Percentiles rank a stretch among this genome's conserved stretches.
These are phyloP conservation scores for Anadara kagoshimensis DNA, from an alignment of 1,140 invertebrate species.

Conservation along the genomic window DNA sequence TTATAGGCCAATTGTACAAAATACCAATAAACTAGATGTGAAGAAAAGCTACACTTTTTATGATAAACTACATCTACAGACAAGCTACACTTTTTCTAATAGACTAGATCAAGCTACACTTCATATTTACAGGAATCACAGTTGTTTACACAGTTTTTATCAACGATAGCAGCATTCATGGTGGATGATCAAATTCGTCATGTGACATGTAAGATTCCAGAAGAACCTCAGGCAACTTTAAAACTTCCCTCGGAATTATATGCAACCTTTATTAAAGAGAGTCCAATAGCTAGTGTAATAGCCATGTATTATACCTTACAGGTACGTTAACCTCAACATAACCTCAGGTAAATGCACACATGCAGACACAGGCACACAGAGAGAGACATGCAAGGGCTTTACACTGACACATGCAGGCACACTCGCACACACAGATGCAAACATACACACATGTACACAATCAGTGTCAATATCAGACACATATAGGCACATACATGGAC, in stretches of 20 bases:
- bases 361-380: too few relatives aligned
- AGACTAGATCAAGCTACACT: too few relatives aligned
- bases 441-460: too few relatives aligned
- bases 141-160: constrained; percentile 95
- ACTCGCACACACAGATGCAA: too few relatives aligned
- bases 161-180: constrained; percentile 95
- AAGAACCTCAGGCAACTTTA: constrained; percentile 93
- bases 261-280: constrained; percentile 59
- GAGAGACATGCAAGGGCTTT: too few relatives aligned
- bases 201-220: constrained; percentile 90
- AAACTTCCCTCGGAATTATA: constrained; percentile 79
- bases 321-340: constrained; percentile 35
- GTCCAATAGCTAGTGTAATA: constrained; percentile 87
- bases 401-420: too few relatives aligned
- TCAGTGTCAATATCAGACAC: too few relatives aligned
- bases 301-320: constrained; percentile 97
- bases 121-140: constrained; percentile 80
- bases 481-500: too few relatives aligned
- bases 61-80: too few relatives aligned
- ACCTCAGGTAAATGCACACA: too few relatives aligned
- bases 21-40: not conserved
- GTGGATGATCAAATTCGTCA: constrained; percentile 96
- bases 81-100: too few relatives aligned
- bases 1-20: too few relatives aligned
- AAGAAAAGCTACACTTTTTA: not conserved